Evolutionary conservation across 2,888 invertebrate species (phyloP).

Genomic region (Drosophila pseudotalamancana): DNA sequence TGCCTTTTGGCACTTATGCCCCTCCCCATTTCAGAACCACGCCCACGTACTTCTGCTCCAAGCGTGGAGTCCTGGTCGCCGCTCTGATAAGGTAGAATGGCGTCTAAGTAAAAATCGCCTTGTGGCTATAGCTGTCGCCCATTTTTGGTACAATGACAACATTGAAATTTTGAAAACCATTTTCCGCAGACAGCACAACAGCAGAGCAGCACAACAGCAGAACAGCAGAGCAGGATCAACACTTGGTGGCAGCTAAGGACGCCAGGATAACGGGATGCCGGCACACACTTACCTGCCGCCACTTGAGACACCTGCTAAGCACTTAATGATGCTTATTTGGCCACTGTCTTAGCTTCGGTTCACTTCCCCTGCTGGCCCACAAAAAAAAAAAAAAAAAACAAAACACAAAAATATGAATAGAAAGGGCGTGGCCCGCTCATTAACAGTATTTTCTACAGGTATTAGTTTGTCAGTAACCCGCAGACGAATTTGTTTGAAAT

Average conservation of each 20-base stretch:
- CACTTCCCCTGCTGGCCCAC: constrained; percentile 6
- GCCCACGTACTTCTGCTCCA: not conserved
- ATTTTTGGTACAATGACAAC: constrained; percentile 43
- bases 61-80: not conserved
- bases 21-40: not conserved
- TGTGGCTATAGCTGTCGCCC: constrained; percentile 60
- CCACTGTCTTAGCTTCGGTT: constrained; percentile 19
- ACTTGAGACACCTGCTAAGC: constrained; percentile 63
- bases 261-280: constrained; percentile 17
- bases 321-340: constrained; percentile 75
- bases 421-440: constrained; percentile 5
- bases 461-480: constrained; percentile 61
- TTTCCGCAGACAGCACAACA: constrained; percentile 18
- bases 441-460: constrained; percentile 26
- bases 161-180: constrained; percentile 52
- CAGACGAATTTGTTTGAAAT: constrained; percentile 67
- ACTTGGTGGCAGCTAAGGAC: not conserved
- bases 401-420: constrained; percentile 14
- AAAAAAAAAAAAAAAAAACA: too few species aligned
- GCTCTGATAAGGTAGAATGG: constrained; percentile 31
- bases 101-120: constrained; percentile 50
- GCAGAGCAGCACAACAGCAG: not conserved
- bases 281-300: constrained; percentile 34
- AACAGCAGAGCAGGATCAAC: not conserved
- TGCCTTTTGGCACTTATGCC: not conserved